Evolutionary conservation across 2,797 vertebrate species (phyloP).

Genomic region (Anisognathus igniventris): DNA sequence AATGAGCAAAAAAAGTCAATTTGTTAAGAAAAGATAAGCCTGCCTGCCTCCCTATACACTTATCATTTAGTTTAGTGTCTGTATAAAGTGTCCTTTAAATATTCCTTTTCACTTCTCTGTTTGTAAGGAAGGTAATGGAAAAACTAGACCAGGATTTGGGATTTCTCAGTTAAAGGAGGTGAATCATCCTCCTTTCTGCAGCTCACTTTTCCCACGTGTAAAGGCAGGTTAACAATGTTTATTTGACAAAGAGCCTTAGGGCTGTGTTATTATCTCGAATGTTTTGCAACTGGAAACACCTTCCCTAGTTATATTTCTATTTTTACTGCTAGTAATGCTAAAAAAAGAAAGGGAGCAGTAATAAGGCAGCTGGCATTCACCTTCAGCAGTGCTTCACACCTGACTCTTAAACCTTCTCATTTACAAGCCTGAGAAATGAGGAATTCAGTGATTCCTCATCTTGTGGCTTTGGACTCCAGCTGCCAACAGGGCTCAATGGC

Average conservation of each 20-base stretch:
- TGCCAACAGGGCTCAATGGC: background rate
- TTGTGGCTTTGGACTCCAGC: background rate
- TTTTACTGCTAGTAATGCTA: background rate
- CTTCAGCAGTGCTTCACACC: background rate
- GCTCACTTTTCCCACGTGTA: background rate
- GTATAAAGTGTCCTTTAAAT: background rate
- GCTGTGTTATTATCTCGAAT: background rate
- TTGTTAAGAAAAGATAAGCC: background rate
- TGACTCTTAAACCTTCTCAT: fast-evolving
- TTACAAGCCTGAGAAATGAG: background rate
- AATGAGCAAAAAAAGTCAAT: background rate
- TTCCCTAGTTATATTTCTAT: background rate
- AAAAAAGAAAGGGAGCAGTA: background rate
- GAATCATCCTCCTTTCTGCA: background rate
- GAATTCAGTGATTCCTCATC: background rate
- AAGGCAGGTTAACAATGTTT: background rate
- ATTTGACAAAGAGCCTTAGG: background rate
- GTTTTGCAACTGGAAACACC: background rate
- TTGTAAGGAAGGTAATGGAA: background rate
- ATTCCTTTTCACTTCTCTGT: background rate
- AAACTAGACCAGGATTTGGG: background rate
- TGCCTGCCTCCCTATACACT: background rate
- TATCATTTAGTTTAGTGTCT: background rate
- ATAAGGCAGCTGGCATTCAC: background rate
- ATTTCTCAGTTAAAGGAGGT: background rate